These are phyloP conservation scores for Abrostola triplasia DNA, from an alignment of 2,888 invertebrate genomes.

Conservation along the genomic window DNA sequence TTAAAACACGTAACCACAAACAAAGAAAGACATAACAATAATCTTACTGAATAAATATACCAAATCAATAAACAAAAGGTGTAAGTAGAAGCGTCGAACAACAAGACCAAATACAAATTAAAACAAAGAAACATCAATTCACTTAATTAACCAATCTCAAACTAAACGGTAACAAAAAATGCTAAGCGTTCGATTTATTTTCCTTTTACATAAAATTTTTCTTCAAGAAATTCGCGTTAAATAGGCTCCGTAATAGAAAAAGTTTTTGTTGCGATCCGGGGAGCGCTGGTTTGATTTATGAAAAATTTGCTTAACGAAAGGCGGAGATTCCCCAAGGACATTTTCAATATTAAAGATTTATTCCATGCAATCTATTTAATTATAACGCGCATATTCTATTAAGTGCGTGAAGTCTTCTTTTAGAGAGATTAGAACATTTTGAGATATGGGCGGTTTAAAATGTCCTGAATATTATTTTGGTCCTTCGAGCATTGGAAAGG, in stretches of 20 bases:
- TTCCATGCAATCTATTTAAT: conserved; percentile 42
- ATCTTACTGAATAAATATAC: too few relatives aligned
- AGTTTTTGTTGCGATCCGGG: conserved; percentile 47
- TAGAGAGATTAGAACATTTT: background rate
- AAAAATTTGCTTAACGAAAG: conserved; percentile 55
- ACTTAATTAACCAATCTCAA: conserved; percentile 10
- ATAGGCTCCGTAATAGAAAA: conserved; percentile 60
- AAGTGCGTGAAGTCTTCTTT: background rate
- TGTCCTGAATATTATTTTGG: background rate
- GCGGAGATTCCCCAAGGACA: conserved; percentile 39
- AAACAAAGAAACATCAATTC: background rate
- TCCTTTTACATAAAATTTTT: conserved; percentile 22
- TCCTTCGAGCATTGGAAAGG: too few relatives aligned
- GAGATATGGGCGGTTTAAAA: background rate
- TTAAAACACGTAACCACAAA: too few relatives aligned
- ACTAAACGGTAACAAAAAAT: conserved; percentile 12
- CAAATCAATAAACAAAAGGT: too few relatives aligned
- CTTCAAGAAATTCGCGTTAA: conserved; percentile 38
- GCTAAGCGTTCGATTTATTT: conserved; percentile 35
- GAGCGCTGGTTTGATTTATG: conserved; percentile 58
- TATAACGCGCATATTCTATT: conserved; percentile 15
- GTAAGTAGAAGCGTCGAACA: too few relatives aligned
- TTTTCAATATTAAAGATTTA: conserved; percentile 57
- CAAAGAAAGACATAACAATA: too few relatives aligned
- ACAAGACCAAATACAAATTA: conserved; percentile 2